Evolutionary conservation across 2,113 vertebrate species (phyloP).

Genomic region (Camelus dromedarius): DNA sequence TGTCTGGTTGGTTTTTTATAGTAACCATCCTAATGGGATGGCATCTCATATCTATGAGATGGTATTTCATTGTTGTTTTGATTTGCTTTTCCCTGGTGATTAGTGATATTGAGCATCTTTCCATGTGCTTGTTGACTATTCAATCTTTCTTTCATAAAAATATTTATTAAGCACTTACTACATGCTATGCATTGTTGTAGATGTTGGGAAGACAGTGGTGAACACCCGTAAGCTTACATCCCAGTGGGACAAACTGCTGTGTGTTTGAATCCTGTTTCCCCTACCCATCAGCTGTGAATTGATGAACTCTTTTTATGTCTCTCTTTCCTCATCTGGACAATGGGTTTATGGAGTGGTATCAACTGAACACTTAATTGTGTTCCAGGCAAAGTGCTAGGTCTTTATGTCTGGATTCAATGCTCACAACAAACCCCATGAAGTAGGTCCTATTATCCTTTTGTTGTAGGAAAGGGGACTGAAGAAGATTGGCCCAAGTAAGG

Average conservation of each 20-base stretch:
- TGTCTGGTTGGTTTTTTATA: not conserved
- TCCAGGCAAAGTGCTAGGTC: not conserved
- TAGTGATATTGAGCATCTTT: not conserved
- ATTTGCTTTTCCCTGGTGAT: not conserved
- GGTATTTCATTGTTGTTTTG: not conserved
- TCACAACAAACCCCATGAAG: not conserved
- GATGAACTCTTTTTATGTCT: not conserved
- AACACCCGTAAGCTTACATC: not conserved
- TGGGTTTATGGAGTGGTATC: not conserved
- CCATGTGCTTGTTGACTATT: not conserved
- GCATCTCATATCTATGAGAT: not conserved
- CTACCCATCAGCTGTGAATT: not conserved
- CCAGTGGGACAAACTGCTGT: not conserved
- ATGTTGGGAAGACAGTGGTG: not conserved
- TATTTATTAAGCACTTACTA: not conserved
- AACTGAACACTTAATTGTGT: not conserved
- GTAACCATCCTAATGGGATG: not conserved
- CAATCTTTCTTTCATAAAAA: not conserved
- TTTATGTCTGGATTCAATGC: not conserved
- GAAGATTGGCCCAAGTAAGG: not conserved
- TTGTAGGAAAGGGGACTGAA: not conserved
- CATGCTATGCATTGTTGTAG: not conserved
- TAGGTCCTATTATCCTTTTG: not conserved
- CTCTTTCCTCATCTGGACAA: not conserved
- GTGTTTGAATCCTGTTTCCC: not conserved